A percentile compares a stretch with the other conserved stretches of the same genome.
Conservation (phyloP, 2,113 vertebrate species). For the Platanista minor region DNA sequence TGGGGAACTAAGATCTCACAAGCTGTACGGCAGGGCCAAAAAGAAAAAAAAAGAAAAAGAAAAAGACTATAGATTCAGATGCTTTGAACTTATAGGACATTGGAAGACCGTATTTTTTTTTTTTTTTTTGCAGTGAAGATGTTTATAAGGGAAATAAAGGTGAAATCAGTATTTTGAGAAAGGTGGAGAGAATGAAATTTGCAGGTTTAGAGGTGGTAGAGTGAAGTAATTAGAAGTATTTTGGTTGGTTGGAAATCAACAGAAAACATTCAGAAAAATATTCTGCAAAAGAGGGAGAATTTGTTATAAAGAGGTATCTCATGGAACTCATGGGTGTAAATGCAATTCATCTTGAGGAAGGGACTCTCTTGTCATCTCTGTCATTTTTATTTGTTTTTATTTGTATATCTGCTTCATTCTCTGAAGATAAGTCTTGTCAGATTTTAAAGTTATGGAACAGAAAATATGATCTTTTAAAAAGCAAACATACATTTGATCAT, state of each 20-base stretch:
- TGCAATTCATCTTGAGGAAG: background rate
- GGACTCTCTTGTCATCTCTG: background rate
- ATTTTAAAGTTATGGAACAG: background rate
- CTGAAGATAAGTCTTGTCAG: background rate
- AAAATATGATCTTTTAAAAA: slow-evolving; percentile 16
- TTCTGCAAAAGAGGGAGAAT: background rate
- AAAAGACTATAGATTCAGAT: background rate
- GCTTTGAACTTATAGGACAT: background rate
- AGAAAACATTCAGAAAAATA: slow-evolving; percentile 10
- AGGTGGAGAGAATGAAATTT: background rate
- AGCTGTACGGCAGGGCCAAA: background rate
- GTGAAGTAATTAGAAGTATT: background rate
- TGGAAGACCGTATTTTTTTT: background rate
- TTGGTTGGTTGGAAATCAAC: background rate
- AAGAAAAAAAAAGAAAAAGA: background rate
- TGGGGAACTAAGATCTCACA: background rate
- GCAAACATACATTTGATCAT: background rate
- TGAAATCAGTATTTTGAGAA: background rate
- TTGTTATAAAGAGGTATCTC: background rate
- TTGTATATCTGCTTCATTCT: slow-evolving; percentile 32
- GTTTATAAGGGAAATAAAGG: background rate
- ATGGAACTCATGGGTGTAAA: background rate
- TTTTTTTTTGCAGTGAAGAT: background rate
- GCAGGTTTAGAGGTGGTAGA: background rate
- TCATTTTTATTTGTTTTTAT: slow-evolving; percentile 25